Conservation (phyloP, 2,888 invertebrate genomes). For the Drosophila ochracea region DNA sequence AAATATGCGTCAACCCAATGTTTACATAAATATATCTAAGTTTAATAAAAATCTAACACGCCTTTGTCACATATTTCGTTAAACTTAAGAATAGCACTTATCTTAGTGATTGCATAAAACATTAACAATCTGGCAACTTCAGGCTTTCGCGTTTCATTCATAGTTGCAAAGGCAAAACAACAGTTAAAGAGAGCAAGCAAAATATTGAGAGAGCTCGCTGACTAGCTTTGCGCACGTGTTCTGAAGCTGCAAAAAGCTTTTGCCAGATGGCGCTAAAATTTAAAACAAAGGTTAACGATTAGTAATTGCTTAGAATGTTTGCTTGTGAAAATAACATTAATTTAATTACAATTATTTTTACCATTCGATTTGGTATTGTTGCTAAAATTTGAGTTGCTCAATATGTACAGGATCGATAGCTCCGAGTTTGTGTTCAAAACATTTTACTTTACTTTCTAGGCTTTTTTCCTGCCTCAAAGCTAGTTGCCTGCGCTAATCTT, state of each 20-base stretch:
- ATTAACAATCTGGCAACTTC: conserved; percentile 54
- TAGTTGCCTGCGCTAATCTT: neutral
- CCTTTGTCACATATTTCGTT: neutral
- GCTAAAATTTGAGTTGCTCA: neutral
- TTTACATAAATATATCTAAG: fast-evolving
- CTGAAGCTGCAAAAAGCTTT: conserved; percentile 40
- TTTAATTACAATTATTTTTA: neutral
- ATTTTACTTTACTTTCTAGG: neutral
- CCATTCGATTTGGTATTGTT: neutral
- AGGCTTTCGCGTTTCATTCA: conserved; percentile 61
- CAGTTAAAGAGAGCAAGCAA: conserved; percentile 8
- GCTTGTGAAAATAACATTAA: neutral
- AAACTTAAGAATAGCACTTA: neutral
- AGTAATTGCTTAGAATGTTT: neutral
- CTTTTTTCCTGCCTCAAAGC: neutral
- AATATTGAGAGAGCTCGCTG: conserved; percentile 16
- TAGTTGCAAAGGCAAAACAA: conserved; percentile 28
- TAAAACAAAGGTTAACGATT: neutral
- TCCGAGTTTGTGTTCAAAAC: too few relatives aligned
- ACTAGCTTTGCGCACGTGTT: conserved; percentile 46
- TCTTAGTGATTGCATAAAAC: conserved; percentile 41
- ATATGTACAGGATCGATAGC: too few relatives aligned
- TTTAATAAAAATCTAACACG: fast-evolving
- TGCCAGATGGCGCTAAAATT: conserved; percentile 41
- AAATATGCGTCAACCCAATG: neutral